A percentile compares a stretch with the other conserved stretches of the same genome.
phyloP scores from a whole-genome alignment of 2,888 invertebrate species.

The Polymixis lichenea region DNA sequence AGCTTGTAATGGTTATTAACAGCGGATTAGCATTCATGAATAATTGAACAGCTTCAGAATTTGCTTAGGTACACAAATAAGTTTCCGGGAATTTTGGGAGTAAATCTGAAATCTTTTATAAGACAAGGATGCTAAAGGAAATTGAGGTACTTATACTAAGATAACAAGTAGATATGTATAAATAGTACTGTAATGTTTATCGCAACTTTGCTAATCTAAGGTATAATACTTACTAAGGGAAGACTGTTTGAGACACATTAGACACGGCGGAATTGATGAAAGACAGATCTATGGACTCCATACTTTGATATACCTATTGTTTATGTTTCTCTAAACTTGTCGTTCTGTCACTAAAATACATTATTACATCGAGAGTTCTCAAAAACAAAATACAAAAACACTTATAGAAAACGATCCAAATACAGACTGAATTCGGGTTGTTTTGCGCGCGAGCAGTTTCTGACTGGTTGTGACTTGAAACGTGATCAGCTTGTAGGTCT shows the following conservation, averaged over 20 bases:
- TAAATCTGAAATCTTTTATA: not conserved
- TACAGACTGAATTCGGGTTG: not conserved
- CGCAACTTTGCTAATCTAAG: not conserved
- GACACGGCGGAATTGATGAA: not conserved
- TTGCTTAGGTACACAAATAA: constrained; percentile 8
- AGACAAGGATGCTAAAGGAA: too few species aligned
- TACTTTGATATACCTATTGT: not conserved
- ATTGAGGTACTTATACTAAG: not conserved
- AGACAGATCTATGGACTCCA: not conserved
- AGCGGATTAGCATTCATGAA: constrained; percentile 19
- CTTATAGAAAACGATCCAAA: not conserved
- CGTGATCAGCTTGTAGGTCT: not conserved
- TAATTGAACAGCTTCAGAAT: constrained; percentile 22
- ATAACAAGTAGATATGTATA: not conserved
- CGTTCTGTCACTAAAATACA: not conserved
- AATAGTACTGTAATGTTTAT: too few species aligned
- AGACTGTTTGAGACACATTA: not conserved
- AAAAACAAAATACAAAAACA: not conserved
- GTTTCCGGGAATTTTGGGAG: not conserved
- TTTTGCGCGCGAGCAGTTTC: not conserved
- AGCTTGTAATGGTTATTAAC: constrained; percentile 15
- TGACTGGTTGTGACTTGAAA: not conserved
- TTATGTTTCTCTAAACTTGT: not conserved
- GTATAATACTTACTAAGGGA: not conserved
- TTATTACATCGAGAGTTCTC: not conserved